A percentile compares a stretch with the other conserved stretches of the same genome.
These are phyloP conservation scores for Zeus faber DNA, from an alignment of 2,113 vertebrate species.

Conservation along the genomic window DNA sequence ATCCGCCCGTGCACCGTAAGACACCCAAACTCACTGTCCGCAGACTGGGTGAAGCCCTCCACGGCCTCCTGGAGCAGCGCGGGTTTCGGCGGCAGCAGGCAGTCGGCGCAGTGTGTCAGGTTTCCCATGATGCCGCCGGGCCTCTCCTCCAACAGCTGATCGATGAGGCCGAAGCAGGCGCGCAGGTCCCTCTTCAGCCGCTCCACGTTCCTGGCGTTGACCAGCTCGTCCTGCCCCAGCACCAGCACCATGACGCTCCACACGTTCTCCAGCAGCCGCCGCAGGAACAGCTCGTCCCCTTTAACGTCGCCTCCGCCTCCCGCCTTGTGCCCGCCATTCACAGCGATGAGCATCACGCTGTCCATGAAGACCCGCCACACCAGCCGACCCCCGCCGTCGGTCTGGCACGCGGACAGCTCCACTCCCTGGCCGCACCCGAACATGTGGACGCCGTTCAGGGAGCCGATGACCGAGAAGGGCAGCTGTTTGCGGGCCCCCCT, in stretches of 20 bases:
- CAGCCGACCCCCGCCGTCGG: slow-evolving; percentile 76
- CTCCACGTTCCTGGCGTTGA: slow-evolving; percentile 82
- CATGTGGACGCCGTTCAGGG: slow-evolving; percentile 91
- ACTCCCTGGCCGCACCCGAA: slow-evolving; percentile 84
- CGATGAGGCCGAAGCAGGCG: slow-evolving; percentile 83
- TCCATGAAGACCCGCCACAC: slow-evolving; percentile 87
- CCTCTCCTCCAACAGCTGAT: slow-evolving; percentile 76
- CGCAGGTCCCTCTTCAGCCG: slow-evolving; percentile 86
- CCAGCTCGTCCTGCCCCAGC: slow-evolving; percentile 85
- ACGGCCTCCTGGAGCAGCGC: slow-evolving; percentile 77
- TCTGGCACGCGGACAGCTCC: slow-evolving; percentile 74
- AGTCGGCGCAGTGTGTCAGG: slow-evolving; percentile 86
- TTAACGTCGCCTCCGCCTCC: slow-evolving; percentile 48
- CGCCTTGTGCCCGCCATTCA: slow-evolving; percentile 66
- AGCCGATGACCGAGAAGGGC: slow-evolving; percentile 88
- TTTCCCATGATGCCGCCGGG: slow-evolving; percentile 76
- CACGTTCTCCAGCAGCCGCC: slow-evolving; percentile 82
- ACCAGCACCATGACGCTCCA: slow-evolving; percentile 90
- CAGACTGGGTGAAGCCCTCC: slow-evolving; percentile 75
- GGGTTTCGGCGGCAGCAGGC: slow-evolving; percentile 71
- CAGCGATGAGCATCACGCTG: slow-evolving; percentile 86
- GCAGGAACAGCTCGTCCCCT: slow-evolving; percentile 64
- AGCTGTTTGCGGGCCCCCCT: slow-evolving; percentile 79
- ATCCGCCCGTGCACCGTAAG: slow-evolving; percentile 76
- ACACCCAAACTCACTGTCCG: slow-evolving; percentile 81